A percentile compares a stretch with the other conserved stretches of the same genome.
These are phyloP conservation scores for Octonoba sinensis DNA, from an alignment of 2,888 invertebrate species.

Conservation along the genomic window DNA sequence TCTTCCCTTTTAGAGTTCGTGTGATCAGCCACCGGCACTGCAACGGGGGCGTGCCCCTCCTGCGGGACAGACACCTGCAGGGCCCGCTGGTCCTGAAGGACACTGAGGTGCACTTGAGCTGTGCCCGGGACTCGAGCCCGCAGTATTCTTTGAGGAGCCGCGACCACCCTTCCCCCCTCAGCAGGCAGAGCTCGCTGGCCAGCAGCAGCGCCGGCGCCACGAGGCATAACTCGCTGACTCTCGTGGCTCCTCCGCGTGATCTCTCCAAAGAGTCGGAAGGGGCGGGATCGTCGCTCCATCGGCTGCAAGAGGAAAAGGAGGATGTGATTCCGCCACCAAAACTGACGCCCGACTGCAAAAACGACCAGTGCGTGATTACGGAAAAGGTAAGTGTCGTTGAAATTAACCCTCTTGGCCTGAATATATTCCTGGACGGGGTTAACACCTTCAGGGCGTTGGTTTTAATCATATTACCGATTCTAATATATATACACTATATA, in stretches of 20 bases:
- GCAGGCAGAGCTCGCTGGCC: conserved; percentile 46
- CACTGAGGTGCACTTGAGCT: conserved; percentile 53
- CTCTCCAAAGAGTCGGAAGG: not conserved
- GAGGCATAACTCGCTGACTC: conserved; percentile 37
- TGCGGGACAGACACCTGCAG: conserved; percentile 52
- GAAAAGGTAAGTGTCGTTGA: conserved; percentile 39
- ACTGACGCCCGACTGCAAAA: conserved; percentile 33
- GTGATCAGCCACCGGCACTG: conserved; percentile 76
- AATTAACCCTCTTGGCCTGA: not conserved
- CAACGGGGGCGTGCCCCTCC: conserved; percentile 73
- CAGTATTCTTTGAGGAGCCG: conserved; percentile 77
- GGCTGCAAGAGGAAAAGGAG: conserved; percentile 17
- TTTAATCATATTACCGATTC: no score
- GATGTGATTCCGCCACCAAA: not conserved
- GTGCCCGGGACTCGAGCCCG: conserved; percentile 74
- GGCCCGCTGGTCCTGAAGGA: conserved; percentile 44
- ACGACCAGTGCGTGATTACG: conserved; percentile 49
- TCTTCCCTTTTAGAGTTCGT: conserved; percentile 16
- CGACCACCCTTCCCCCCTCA: conserved; percentile 68
- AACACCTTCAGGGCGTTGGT: no score
- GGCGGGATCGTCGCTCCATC: not conserved
- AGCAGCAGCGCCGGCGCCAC: conserved; percentile 31
- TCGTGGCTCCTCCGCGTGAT: not conserved
- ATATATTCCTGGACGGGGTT: no score
- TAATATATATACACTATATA: no score